Evolutionary conservation across 2,797 vertebrate genomes (phyloP).

Genomic region (Cyprinodon diabolis): DNA sequence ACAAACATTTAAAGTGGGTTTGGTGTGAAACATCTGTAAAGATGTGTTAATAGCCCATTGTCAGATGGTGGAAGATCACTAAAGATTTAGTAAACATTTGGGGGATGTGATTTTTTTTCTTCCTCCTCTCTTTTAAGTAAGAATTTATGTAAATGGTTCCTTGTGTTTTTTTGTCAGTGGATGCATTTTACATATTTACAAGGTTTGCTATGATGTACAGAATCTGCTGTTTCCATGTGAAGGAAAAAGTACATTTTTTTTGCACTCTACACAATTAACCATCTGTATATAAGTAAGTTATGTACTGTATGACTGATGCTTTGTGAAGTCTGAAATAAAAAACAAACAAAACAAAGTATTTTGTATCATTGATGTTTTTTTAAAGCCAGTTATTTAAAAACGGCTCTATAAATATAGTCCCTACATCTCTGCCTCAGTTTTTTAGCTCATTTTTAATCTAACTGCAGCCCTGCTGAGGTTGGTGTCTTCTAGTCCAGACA

Average conservation of each 20-base stretch:
- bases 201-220: not conserved
- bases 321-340: not conserved
- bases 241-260: slow-evolving; percentile 2
- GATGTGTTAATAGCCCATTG: not conserved
- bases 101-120: not conserved
- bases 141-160: not conserved
- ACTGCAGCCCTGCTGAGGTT: slow-evolving; percentile 10
- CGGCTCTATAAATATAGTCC: slow-evolving; percentile 4
- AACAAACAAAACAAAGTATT: not conserved
- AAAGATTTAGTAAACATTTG: no score
- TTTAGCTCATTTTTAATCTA: not conserved
- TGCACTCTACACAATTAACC: slow-evolving; percentile 14
- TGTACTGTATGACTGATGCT: not conserved
- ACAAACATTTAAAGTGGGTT: not conserved
- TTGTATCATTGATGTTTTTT: slow-evolving; percentile 14
- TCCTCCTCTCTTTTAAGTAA: not conserved
- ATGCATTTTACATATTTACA: not conserved
- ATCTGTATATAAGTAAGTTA: not conserved
- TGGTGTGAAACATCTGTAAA: not conserved
- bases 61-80: not conserved
- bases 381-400: slow-evolving; percentile 15
- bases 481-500: slow-evolving; percentile 21
- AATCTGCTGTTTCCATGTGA: not conserved
- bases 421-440: slow-evolving; percentile 1
- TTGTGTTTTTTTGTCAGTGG: not conserved